These are phyloP conservation scores for Garra rufa DNA, from an alignment of 2,113 vertebrate species.

Conservation along the genomic window DNA sequence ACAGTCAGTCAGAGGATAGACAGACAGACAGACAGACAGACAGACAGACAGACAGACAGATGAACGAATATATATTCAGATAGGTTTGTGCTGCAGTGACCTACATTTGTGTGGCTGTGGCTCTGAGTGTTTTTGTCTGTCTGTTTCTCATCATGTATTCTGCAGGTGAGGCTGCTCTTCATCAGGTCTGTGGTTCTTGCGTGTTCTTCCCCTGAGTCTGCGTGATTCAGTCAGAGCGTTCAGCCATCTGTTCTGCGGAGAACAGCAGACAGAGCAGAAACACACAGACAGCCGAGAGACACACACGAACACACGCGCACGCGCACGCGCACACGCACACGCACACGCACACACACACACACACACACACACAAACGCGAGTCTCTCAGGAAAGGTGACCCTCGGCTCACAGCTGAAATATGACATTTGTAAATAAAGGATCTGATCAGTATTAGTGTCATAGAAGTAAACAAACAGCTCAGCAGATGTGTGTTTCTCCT, in stretches of 20 bases:
- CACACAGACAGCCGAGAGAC: not conserved
- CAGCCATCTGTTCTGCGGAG: not conserved
- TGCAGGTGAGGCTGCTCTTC: not conserved
- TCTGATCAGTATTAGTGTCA: not conserved
- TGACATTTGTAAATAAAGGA: not conserved
- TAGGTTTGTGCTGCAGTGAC: not conserved
- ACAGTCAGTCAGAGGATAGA: not conserved
- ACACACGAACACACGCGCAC: not conserved
- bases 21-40: not conserved
- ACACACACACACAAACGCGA: not conserved
- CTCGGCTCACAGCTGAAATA: constrained; percentile 6
- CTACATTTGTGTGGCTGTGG: not conserved
- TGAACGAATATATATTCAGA: not conserved
- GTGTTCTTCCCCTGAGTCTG: not conserved
- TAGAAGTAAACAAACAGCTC: not conserved
- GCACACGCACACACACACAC: not conserved
- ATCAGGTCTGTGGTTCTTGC: not conserved
- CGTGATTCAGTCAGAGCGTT: not conserved
- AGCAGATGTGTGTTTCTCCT: not conserved
- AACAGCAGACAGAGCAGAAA: not conserved
- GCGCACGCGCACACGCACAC: not conserved
- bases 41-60: not conserved
- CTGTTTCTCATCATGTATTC: not conserved
- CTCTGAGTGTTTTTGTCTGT: not conserved
- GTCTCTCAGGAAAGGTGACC: constrained; percentile 10